Conservation (phyloP, 2,888 invertebrate species). For the Phlogophora meticulosa region DNA sequence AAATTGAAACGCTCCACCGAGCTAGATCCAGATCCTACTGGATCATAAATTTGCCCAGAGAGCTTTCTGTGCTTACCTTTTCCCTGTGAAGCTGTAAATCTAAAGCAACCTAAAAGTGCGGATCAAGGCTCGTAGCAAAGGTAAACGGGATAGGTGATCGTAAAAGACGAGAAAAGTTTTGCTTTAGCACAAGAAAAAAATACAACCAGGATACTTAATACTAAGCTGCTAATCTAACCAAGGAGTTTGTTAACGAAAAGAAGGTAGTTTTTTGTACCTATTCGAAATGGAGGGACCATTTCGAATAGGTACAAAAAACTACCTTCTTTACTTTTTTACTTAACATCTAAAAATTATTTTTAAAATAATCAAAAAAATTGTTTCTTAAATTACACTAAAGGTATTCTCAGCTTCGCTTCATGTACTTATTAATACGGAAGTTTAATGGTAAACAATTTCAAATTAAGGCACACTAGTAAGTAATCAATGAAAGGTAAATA, state of each 20-base stretch:
- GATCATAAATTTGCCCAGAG: conserved; percentile 43
- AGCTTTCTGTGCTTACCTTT: conserved; percentile 29
- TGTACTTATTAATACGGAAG: neutral
- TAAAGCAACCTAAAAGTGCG: conserved; percentile 17
- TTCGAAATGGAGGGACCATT: too few species aligned
- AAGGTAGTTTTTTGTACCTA: neutral
- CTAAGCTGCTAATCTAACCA: neutral
- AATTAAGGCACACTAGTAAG: neutral
- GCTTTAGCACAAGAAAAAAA: conserved; percentile 33
- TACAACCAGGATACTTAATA: conserved; percentile 10
- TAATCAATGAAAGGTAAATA: too few species aligned
- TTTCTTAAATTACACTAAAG: neutral
- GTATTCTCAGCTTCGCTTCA: too few species aligned
- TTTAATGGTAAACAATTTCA: too few species aligned
- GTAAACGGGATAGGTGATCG: conserved; percentile 30
- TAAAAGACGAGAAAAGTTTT: conserved; percentile 38
- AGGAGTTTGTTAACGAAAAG: neutral
- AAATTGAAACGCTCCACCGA: conserved; percentile 24
- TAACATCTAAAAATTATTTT: too few species aligned
- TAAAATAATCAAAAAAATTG: neutral
- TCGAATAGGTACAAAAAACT: neutral
- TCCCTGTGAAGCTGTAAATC: conserved; percentile 41
- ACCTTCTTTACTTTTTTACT: neutral
- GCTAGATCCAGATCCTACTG: conserved; percentile 13
- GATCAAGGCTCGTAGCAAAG: conserved; percentile 30